Percentiles rank a stretch among this genome's conserved stretches.
Conservation (phyloP, 2,888 invertebrate genomes). For the Gastrophysa polygoni region DNA sequence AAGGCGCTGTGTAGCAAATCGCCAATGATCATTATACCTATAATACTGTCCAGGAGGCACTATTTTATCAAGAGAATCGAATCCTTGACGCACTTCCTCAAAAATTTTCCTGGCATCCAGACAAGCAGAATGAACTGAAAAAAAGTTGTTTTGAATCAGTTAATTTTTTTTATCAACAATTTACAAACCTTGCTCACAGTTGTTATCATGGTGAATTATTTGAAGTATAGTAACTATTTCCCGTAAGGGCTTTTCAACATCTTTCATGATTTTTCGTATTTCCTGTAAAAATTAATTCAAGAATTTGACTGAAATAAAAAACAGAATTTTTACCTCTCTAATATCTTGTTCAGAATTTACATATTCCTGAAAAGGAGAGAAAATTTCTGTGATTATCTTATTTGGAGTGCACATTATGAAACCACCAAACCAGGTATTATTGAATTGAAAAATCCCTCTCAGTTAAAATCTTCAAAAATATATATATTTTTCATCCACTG, state of each 20-base stretch:
- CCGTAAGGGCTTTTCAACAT: slow-evolving; percentile 78
- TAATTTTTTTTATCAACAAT: neutral
- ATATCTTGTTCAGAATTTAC: slow-evolving; percentile 79
- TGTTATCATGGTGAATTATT: slow-evolving; percentile 76
- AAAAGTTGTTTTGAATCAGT: neutral
- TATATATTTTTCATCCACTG: no score
- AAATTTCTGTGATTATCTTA: slow-evolving; percentile 64
- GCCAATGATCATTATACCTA: slow-evolving; percentile 89
- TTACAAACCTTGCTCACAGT: slow-evolving; percentile 67
- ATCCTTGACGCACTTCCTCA: slow-evolving; percentile 68
- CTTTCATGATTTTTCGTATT: slow-evolving; percentile 72
- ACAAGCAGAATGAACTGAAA: slow-evolving; percentile 68
- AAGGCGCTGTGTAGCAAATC: slow-evolving; percentile 78
- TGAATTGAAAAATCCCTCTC: no score
- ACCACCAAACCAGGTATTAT: no score
- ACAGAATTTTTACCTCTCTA: slow-evolving; percentile 69
- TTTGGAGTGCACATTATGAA: slow-evolving; percentile 38
- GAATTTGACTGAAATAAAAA: neutral
- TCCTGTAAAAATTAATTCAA: slow-evolving; percentile 58
- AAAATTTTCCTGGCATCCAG: slow-evolving; percentile 69
- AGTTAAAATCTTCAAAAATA: no score
- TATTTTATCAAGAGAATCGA: slow-evolving; percentile 66
- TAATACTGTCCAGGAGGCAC: slow-evolving; percentile 83
- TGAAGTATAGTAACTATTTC: slow-evolving; percentile 82
- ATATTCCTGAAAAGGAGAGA: slow-evolving; percentile 77